Conservation (phyloP, 92 coral and sea anemone species). For the Bergia sp. region DNA sequence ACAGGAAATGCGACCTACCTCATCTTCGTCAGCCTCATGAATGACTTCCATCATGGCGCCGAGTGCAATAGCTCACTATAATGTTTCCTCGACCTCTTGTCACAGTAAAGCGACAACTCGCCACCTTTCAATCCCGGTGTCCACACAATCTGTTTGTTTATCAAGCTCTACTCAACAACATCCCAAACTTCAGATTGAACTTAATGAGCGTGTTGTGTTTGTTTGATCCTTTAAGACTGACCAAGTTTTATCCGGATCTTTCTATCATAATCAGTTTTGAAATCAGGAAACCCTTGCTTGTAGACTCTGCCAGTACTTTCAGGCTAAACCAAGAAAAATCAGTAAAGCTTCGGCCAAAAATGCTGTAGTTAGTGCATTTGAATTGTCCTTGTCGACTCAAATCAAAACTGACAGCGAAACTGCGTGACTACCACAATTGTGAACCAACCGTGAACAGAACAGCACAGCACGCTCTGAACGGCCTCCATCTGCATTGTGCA, state of each 20-base stretch:
- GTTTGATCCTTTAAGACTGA: background rate
- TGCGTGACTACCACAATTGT: background rate
- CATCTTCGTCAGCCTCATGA: slow-evolving; percentile 28
- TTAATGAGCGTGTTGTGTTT: background rate
- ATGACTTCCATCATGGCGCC: slow-evolving; percentile 41
- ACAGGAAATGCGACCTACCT: slow-evolving; percentile 42
- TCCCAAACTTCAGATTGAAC: background rate
- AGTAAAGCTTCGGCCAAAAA: background rate
- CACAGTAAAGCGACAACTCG: background rate
- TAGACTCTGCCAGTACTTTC: slow-evolving; percentile 1
- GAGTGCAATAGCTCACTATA: background rate
- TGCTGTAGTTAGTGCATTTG: background rate
- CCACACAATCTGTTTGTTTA: background rate
- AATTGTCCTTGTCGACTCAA: background rate
- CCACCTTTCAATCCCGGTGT: background rate
- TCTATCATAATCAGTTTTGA: background rate
- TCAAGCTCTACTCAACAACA: background rate
- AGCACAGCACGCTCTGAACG: background rate
- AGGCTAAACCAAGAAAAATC: background rate
- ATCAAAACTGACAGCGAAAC: background rate
- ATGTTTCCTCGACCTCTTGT: background rate
- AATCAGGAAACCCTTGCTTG: background rate
- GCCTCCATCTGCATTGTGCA: background rate
- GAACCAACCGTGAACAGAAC: background rate
- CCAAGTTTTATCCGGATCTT: background rate